Evolutionary conservation across 2,113 vertebrate genomes (phyloP), one percentile per base, ranked within the genome.

Genomic region (Oncorhynchus nerka): DNA sequence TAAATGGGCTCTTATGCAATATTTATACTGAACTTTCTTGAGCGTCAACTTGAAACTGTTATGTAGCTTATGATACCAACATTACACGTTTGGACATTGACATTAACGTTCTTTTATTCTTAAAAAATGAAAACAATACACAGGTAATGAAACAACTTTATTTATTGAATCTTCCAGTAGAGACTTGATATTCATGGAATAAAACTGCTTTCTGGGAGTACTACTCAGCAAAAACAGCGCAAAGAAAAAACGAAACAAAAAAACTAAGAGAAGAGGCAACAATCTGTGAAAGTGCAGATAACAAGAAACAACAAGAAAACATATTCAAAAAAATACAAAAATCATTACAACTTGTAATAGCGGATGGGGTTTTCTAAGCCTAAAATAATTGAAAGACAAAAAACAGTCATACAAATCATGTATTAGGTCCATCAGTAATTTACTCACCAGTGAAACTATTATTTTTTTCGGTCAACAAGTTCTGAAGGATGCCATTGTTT

Each of bases 111-210:
- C 4, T n/a, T 15, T 34, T 48, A 34, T 28, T 16, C 32, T 32
- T 24, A 30, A n/a, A n/a, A 45, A 15, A 55, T 71, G 59, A 32
- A 34, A 76, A 61, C 68, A 62, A 26, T 76, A 48, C 48, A 32
- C 78, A 93, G 93, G 89, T 96, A 95, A 91, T 93, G 94, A 93
- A 94, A 95, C 90, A 94, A 90, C 93, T 97, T 97, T 97, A 98
- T 97, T 95, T 97, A 98, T 97, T 95, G 95, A 95, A 95, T 95
- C 90, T 96, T 97, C 94, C 95, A 97, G 95, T 95, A 96, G 95
- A 97, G 94, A 94, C 93, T 92, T 94, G 89, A 94, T 95, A 96
- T 93, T 95, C 94, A 95, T 94, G 93, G 95, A 96, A 96, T 97
- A 97, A 97, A 97, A 95, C 94, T 95, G 94, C 88, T 90, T 96